Evolutionary conservation across 2,113 vertebrate species (phyloP), one percentile per base, ranked within the genome.

Genomic region (Mirza zaza): DNA sequence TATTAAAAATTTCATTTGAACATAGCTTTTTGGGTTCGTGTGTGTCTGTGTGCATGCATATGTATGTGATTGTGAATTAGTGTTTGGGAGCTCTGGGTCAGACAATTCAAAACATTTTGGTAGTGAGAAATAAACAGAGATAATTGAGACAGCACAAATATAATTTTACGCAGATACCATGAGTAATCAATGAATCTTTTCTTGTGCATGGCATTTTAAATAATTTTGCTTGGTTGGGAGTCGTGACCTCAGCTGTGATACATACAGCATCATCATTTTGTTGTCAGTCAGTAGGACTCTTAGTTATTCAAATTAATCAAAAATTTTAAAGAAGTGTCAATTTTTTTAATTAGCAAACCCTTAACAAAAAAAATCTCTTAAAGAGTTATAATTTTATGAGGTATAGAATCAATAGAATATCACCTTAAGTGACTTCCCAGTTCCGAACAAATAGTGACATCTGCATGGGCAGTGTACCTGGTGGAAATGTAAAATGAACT

Each of bases 281-380:
- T 32, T 36, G 32, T 39, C 10, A 39, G 15, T 86, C 76, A 42
- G 13, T 73, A 45, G 48, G 36, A 81, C 15, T 91, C 36, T 84
- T 36, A 92, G 52, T 77, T 93, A 79, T 68, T 91, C 27, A 79
- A 55, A 87, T 68, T 90, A 94, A 95, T 98, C 91, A 82, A 10
- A 12, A 55, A 45, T 73, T 84, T 96, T 94, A 95, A 96, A 94
- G 50, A 87, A 70, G 15, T 86, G 25, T 87, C 73, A 18, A 89
- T 95, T 94, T 94, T 90, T 70, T 97, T 93, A 76, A 61, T 75
- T 96, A 90, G 91, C 82, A 97, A 89, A 93, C 23, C 29, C 42
- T 92, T 93, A 55, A 50, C 57, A 61, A 85, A 95, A 84, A 82
- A 89, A 88, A 85, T 87, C 21, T 84, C 73, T 21, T 81, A 59